Conservation (phyloP, 2,113 vertebrate genomes). For the Labeo catla region DNA sequence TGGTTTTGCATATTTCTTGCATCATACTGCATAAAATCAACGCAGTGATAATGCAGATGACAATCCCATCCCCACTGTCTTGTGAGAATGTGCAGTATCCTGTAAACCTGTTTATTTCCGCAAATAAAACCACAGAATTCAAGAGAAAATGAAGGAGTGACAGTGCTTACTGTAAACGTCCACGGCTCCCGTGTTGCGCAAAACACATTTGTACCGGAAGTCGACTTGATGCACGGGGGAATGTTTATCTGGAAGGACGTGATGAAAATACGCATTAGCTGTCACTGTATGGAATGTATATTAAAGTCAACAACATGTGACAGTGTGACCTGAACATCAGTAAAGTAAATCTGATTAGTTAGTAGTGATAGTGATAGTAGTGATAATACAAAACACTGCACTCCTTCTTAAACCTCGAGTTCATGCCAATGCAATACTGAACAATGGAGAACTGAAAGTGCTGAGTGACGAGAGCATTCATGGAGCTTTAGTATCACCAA, state of each 20-base stretch:
- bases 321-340: too few species aligned
- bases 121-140: slow-evolving; percentile 29
- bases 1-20: not conserved
- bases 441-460: not conserved
- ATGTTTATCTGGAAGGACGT: not conserved
- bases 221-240: not conserved
- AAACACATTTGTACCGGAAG: not conserved
- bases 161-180: slow-evolving; percentile 11
- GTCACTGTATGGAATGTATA: not conserved
- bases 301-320: not conserved
- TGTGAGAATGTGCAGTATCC: not conserved
- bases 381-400: not conserved
- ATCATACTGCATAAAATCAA: not conserved
- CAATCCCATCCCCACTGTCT: not conserved
- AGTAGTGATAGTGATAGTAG: too few species aligned
- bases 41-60: not conserved
- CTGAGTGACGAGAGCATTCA: not conserved
- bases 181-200: not conserved
- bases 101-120: not conserved
- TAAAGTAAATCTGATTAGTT: not conserved
- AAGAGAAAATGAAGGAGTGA: slow-evolving; percentile 31
- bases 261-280: not conserved
- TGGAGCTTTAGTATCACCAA: not conserved
- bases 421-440: not conserved
- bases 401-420: not conserved